A percentile compares a stretch with the other conserved stretches of the same genome.
Evolutionary conservation across 2,888 invertebrate genomes (phyloP).

Genomic region (Lasioglossum pauxillum): DNA sequence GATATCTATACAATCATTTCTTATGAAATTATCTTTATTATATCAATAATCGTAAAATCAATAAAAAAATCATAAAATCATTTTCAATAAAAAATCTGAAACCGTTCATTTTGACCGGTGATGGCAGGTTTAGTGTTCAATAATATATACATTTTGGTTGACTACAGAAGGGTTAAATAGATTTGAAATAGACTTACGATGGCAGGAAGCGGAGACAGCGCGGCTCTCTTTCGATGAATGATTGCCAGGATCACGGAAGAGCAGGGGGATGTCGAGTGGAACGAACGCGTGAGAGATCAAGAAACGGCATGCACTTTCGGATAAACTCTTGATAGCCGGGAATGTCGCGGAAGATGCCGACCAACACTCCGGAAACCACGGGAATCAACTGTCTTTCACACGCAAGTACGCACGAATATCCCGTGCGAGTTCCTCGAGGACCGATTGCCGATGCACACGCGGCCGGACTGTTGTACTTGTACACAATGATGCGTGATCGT

Average conservation of each 20-base stretch:
- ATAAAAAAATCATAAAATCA: too few species aligned
- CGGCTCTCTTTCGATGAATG: constrained; percentile 41
- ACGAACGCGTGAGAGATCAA: constrained; percentile 16
- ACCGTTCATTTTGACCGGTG: too few species aligned
- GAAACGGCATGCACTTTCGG: constrained; percentile 48
- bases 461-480: constrained; percentile 8
- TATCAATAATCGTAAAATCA: too few species aligned
- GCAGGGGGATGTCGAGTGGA: constrained; percentile 33
- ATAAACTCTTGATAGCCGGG: constrained; percentile 17
- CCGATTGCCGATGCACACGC: constrained; percentile 34
- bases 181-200: constrained; percentile 34
- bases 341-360: constrained; percentile 37
- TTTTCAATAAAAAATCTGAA: too few species aligned
- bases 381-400: constrained; percentile 1
- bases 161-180: background rate
- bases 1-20: too few species aligned
- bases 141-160: too few species aligned
- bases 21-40: too few species aligned
- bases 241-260: constrained; percentile 21
- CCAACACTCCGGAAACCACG: constrained; percentile 25
- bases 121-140: too few species aligned
- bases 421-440: constrained; percentile 24
- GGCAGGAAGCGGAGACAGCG: constrained; percentile 32
- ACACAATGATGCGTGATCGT: constrained; percentile 36
- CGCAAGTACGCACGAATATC: constrained; percentile 27